Evolutionary conservation across 2,113 vertebrate genomes (phyloP).

Genomic region (Lynx canadensis): DNA sequence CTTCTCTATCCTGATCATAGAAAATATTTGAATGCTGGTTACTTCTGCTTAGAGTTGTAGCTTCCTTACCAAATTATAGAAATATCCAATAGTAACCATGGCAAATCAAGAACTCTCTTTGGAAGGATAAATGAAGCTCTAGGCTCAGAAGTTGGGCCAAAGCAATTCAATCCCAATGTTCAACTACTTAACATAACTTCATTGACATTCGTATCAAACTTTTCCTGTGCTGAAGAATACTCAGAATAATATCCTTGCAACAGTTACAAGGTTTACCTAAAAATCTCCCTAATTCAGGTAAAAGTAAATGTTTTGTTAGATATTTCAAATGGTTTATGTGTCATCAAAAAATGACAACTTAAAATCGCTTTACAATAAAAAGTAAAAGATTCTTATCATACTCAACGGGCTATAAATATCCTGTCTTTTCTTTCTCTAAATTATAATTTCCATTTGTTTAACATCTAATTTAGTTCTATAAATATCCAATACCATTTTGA

Average conservation of each 20-base stretch:
- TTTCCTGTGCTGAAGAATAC: neutral
- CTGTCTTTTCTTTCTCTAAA: conserved; percentile 64
- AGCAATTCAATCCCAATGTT: neutral
- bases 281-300: neutral
- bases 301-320: conserved; percentile 38
- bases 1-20: neutral
- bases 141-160: neutral
- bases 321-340: conserved; percentile 17
- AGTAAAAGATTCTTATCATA: conserved; percentile 32
- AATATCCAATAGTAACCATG: neutral
- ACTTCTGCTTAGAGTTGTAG: neutral
- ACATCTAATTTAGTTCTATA: conserved; percentile 74
- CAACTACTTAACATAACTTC: neutral
- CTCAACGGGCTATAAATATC: conserved; percentile 53
- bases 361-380: neutral
- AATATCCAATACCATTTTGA: conserved; percentile 72
- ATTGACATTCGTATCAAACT: neutral
- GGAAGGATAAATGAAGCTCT: neutral
- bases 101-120: neutral
- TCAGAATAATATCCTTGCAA: neutral
- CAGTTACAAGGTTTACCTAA: neutral
- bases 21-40: neutral
- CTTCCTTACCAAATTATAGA: neutral
- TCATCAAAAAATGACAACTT: neutral
- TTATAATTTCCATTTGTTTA: conserved; percentile 76